Evolutionary conservation across 2,797 vertebrate species (phyloP), one percentile per base, ranked within the genome.

Genomic region (Fringilla coelebs): DNA sequence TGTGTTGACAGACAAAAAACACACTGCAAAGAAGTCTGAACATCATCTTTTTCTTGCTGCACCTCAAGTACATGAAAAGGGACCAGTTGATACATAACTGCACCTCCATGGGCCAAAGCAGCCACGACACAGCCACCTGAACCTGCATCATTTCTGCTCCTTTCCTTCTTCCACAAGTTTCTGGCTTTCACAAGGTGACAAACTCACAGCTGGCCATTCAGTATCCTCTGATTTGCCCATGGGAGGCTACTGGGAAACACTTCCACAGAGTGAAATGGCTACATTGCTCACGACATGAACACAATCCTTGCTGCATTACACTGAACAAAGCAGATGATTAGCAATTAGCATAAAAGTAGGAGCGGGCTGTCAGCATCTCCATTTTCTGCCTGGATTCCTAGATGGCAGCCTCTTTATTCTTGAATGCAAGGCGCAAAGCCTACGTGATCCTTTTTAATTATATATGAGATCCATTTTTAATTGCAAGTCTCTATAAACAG

Each of bases 391-490:
- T 97, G 96, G 91, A 95, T 96, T 97, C 96, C 96, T 96, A 93
- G 93, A 93, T 92, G 95, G 96, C 96, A 96, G 96, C 79, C 81
- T 97, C 97, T 97, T 97, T 97, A 95, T 97, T 97, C 92, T 95
- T 85, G 88, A 92, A 98, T 54, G 93, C 94, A 93, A 97, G 95
- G 96, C 96, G 0, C 93, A 96, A 90, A 80, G 96, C 95, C 96
- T 97, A 95, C 94, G 82, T 95, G 93, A 97, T 96, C 96, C 96
- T 85, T 80, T 96, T 97, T 98, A 98, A 97, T 97, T 98, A 97
- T 97, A 98, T 90, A 92, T 72, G 95, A 96, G 97, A 97, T 96
- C 97, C 97, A 97, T 94, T 98, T 98, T 98, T 98, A 97, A 96
- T 96, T 97, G 95, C 91, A 85, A 88, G 88, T 61, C 77, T 96